Evolutionary conservation across 2,113 vertebrate genomes (phyloP), one percentile per base, ranked within the genome.

Genomic region (Eclectus roratus): DNA sequence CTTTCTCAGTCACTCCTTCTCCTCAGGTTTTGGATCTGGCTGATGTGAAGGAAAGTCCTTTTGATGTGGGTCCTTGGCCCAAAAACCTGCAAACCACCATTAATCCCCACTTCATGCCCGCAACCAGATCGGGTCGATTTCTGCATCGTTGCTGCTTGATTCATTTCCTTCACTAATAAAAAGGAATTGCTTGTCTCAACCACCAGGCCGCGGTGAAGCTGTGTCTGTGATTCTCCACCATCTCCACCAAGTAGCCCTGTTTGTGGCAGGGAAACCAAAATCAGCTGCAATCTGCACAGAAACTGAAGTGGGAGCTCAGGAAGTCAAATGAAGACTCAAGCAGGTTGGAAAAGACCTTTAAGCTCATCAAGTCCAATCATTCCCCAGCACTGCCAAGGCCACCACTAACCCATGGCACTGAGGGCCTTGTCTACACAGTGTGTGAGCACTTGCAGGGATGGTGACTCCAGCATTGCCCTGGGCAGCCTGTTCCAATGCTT

Each of bases 31-130:
- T 28, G 20, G 11, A 1, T 53, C 37, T 69, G 1, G 3, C 14
- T 0, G 0, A 41, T 7, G 20, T 2, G 1, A 43, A 11, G 39
- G 49, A 16, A 25, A 19, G 33, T 31, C 72, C 55, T 35, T 56
- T 14, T 6, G 46, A 25, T 1, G 3, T 6, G 3, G 24, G 35
- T 80, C 19, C 47, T 85, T 6, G 4, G 28, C 82, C 52, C 16
- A 5, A 21, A 33, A 33, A 18, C 7, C 6, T 1, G 39, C 24
- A 61, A 56, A 16, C 41, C 16, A 46, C 29, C 3, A 18, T 63
- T 61, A 72, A 88, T 73, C 46, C 63, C 72, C 64, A 19, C 80
- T 93, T 86, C n/a, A 47, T 2, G 1, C 41, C 52, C 19, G 49
- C 58, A 18, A 2, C 31, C 0, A 0, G 29, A 17, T 15, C 0